phyloP scores from a whole-genome alignment of 1,140 invertebrate genomes.

The Antheraea mylitta region DNA sequence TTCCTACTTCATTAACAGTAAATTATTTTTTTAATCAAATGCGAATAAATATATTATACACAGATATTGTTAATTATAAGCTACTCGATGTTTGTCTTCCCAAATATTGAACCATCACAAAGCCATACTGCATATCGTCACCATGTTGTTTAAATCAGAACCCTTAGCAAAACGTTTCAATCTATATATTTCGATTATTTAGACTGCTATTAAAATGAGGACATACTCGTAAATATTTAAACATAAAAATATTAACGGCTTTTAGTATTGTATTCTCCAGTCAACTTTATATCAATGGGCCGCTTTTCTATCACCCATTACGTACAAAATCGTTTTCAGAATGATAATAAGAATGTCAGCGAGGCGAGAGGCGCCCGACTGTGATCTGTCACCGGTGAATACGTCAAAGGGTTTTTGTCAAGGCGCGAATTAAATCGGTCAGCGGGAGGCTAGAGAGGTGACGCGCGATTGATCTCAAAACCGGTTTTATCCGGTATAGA shows the following conservation, averaged over 20 bases:
- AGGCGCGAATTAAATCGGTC: constrained; percentile 68
- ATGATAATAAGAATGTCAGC: constrained; percentile 60
- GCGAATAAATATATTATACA: too few species aligned
- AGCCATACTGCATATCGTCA: too few species aligned
- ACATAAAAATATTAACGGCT: background rate
- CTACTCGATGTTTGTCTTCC: too few species aligned
- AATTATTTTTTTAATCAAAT: too few species aligned
- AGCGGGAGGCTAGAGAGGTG: constrained; percentile 57
- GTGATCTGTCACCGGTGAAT: constrained; percentile 63
- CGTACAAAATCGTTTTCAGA: constrained; percentile 32
- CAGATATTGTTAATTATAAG: too few species aligned
- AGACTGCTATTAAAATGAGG: too few species aligned
- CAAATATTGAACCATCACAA: too few species aligned
- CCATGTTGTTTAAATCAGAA: too few species aligned
- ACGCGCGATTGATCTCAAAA: constrained; percentile 47
- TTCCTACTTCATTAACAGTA: too few species aligned
- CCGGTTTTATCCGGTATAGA: constrained; percentile 40
- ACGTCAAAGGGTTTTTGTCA: constrained; percentile 70
- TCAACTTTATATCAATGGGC: constrained; percentile 6
- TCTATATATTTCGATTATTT: too few species aligned
- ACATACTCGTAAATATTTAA: background rate
- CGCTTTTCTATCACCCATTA: constrained; percentile 19
- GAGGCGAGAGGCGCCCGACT: constrained; percentile 56
- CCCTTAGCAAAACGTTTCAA: too few species aligned
- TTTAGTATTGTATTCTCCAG: constrained; percentile 2